Percentiles rank a stretch among this genome's conserved stretches.
Evolutionary conservation across 2,888 invertebrate genomes (phyloP).

Genomic region (Drosophila sordidula): DNA sequence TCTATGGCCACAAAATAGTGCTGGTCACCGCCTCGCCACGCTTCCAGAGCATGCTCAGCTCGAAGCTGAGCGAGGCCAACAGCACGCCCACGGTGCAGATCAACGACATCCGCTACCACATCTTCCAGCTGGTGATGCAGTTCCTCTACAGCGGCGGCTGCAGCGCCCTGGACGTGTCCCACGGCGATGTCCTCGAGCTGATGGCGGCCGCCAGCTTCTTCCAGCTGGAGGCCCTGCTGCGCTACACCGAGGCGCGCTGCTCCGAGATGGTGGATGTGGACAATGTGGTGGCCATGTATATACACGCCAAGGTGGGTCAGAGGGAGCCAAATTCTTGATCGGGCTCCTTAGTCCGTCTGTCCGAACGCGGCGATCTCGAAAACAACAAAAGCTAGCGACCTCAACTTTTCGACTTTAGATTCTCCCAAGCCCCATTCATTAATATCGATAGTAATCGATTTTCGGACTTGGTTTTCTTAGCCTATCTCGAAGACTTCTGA

Average conservation of each 20-base stretch:
- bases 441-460: no score
- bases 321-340: no score
- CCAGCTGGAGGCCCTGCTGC: conserved; percentile 92
- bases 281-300: conserved; percentile 96
- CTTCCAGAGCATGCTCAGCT: conserved; percentile 93
- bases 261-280: conserved; percentile 93
- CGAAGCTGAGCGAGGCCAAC: conserved; percentile 90
- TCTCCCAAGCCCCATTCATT: no score
- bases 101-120: conserved; percentile 96
- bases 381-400: no score
- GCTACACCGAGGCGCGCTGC: conserved; percentile 94
- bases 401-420: no score
- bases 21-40: conserved; percentile 95
- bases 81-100: conserved; percentile 95
- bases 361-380: no score
- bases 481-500: no score
- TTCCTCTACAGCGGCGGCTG: conserved; percentile 96
- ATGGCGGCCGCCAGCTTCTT: conserved; percentile 97
- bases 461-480: no score
- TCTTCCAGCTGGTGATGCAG: conserved; percentile 96
- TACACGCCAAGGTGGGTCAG: conserved; percentile 94
- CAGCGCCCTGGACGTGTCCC: conserved; percentile 90
- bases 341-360: no score
- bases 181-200: conserved; percentile 93
- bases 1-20: conserved; percentile 97